Conservation (phyloP, 2,797 vertebrate genomes). For the Sebastes hubbsi region DNA sequence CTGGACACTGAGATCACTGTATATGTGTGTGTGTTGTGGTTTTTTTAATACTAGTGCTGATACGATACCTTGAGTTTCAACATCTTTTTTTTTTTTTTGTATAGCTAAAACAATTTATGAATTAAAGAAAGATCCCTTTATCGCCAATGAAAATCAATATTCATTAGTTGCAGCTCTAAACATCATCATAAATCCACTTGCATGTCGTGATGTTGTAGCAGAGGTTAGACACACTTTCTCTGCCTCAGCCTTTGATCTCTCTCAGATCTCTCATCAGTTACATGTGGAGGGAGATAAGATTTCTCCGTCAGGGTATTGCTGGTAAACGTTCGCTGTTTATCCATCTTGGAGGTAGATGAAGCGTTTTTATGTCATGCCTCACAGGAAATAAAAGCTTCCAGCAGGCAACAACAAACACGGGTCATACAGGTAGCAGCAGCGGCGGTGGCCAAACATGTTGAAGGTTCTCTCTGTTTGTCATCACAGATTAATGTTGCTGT, state of each 20-base stretch:
- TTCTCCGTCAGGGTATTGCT: conserved; percentile 47
- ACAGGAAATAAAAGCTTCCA: conserved; percentile 25
- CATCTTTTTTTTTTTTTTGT: neutral
- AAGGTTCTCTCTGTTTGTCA: neutral
- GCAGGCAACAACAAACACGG: conserved; percentile 42
- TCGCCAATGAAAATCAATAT: neutral
- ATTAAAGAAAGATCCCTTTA: neutral
- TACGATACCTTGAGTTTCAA: neutral
- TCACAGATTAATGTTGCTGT: neutral
- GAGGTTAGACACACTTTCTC: neutral
- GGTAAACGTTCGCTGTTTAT: conserved; percentile 54
- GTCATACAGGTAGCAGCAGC: conserved; percentile 49
- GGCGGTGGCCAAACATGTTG: conserved; percentile 9
- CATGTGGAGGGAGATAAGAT: conserved; percentile 49
- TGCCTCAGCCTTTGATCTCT: conserved; percentile 44
- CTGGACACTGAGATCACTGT: neutral
- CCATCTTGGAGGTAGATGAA: conserved; percentile 48
- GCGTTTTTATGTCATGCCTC: conserved; percentile 35
- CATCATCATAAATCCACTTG: neutral
- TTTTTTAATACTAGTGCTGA: neutral
- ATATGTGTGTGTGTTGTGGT: neutral
- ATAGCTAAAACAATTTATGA: neutral
- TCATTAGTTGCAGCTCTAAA: neutral
- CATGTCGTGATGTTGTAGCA: neutral
- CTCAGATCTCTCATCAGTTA: conserved; percentile 46